A percentile compares a stretch with the other conserved stretches of the same genome.
phyloP scores from a whole-genome alignment of 2,113 vertebrate species.

The Tonatia bakeri region DNA sequence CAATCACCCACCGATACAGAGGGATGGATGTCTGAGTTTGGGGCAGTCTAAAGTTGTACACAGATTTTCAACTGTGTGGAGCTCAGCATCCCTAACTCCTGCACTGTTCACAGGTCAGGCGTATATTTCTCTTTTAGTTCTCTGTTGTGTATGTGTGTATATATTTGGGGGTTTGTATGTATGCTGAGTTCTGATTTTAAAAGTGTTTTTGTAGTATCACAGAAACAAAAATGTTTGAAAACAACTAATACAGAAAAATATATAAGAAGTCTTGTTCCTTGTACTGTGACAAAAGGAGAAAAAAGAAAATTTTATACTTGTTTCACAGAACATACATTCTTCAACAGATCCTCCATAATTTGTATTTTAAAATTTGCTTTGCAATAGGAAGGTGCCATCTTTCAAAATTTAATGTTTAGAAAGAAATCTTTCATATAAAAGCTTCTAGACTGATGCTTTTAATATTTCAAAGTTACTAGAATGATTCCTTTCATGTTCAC shows the following conservation, averaged over 20 bases:
- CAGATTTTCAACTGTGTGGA: neutral
- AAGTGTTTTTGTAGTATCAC: neutral
- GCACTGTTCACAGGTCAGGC: no score
- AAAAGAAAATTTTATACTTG: neutral
- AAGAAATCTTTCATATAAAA: neutral
- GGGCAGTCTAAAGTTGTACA: neutral
- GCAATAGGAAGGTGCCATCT: neutral
- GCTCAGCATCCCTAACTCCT: neutral
- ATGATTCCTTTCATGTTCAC: neutral
- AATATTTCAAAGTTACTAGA: neutral
- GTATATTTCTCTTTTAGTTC: neutral
- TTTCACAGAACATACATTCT: neutral
- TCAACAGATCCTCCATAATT: neutral
- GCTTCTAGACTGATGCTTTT: neutral
- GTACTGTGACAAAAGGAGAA: neutral
- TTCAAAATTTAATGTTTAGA: neutral
- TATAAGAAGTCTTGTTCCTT: neutral
- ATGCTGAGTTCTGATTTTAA: neutral
- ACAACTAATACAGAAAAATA: neutral
- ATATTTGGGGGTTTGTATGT: neutral
- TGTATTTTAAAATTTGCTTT: conserved; percentile 34
- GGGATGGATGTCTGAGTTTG: neutral
- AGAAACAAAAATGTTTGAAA: neutral
- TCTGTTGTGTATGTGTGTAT: neutral
- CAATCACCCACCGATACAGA: neutral